phyloP scores from a whole-genome alignment of 2,113 vertebrate genomes.

The Synchiropus splendidus region DNA sequence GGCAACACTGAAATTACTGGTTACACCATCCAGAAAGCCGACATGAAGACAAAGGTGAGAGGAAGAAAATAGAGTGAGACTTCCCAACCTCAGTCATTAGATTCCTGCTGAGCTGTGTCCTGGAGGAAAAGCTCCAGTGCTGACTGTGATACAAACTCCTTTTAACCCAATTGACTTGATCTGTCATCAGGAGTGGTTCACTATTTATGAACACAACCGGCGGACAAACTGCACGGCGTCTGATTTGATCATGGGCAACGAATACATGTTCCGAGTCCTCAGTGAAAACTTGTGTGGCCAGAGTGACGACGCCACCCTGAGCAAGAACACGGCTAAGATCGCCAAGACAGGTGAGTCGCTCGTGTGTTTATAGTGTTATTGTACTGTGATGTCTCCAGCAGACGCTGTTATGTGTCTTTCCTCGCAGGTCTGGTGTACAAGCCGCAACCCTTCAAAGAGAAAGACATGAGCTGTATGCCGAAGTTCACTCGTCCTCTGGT shows the following conservation, averaged over 20 bases:
- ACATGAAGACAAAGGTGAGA: conserved; percentile 83
- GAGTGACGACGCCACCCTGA: conserved; percentile 63
- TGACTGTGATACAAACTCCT: no score
- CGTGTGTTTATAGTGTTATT: neutral
- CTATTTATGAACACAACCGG: conserved; percentile 77
- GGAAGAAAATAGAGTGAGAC: neutral
- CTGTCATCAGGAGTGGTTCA: conserved; percentile 78
- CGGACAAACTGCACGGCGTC: conserved; percentile 72
- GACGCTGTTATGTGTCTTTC: conserved; percentile 1
- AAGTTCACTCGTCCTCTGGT: conserved; percentile 78
- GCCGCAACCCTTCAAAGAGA: conserved; percentile 63
- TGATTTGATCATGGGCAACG: conserved; percentile 83
- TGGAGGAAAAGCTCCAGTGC: neutral
- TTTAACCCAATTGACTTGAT: no score
- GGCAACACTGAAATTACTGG: conserved; percentile 82
- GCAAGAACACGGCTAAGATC: conserved; percentile 79
- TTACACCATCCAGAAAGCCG: conserved; percentile 84
- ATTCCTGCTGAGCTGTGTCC: neutral
- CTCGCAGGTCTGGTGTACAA: conserved; percentile 66
- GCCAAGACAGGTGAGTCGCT: conserved; percentile 66
- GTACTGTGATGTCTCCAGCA: neutral
- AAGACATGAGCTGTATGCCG: conserved; percentile 69
- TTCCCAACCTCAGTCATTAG: neutral
- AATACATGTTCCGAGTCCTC: conserved; percentile 80
- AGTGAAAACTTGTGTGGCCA: conserved; percentile 79